These are phyloP conservation scores for Linyphia triangularis DNA, from an alignment of 2,888 invertebrate species.

Conservation along the genomic window DNA sequence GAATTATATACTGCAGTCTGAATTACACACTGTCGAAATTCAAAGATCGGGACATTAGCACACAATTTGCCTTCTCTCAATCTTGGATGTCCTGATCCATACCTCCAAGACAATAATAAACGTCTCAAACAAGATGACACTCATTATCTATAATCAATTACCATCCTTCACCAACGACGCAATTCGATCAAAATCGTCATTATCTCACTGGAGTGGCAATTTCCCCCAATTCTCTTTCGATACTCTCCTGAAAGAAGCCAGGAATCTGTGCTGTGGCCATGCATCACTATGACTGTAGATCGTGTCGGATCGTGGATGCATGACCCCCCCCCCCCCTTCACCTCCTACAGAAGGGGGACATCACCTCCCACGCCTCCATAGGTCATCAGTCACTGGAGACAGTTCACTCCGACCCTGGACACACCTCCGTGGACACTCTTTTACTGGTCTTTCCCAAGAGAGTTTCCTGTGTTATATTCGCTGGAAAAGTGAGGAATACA, in stretches of 20 bases:
- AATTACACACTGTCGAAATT: no score
- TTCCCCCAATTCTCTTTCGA: background rate
- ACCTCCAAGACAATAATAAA: background rate
- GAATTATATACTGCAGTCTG: no score
- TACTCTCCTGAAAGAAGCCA: no score
- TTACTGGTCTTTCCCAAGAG: background rate
- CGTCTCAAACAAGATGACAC: background rate
- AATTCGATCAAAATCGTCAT: background rate
- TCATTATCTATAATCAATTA: background rate
- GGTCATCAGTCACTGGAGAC: constrained; percentile 73
- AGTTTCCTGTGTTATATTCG: background rate
- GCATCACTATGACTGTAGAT: constrained; percentile 62
- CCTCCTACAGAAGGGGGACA: constrained; percentile 27
- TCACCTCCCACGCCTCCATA: constrained; percentile 75
- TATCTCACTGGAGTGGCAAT: background rate
- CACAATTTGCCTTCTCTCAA: no score
- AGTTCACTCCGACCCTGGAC: constrained; percentile 63
- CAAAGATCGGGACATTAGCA: no score
- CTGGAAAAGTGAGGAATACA: background rate
- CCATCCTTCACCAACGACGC: no score
- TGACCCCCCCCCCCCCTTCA: constrained; percentile 69
- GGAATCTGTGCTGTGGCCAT: constrained; percentile 9
- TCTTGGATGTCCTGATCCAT: background rate
- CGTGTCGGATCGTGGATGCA: constrained; percentile 60
- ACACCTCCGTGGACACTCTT: constrained; percentile 68